Evolutionary conservation across 2,888 invertebrate species (phyloP).

Genomic region (Nematopogon swammerdamellus): DNA sequence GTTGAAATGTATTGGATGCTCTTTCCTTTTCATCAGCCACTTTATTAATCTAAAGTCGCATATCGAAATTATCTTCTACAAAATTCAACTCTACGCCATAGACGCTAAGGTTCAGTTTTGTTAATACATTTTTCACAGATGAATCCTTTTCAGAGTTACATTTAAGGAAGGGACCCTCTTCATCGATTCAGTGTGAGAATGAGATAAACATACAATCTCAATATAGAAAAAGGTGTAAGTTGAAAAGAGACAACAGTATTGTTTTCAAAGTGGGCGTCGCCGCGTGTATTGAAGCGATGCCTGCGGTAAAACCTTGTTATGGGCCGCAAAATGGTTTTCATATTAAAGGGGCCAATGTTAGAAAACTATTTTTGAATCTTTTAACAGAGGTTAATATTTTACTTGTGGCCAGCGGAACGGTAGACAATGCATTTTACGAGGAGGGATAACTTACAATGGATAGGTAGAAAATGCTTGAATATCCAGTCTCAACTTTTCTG

Average conservation of each 20-base stretch:
- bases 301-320: conserved; percentile 54
- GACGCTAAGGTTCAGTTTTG: too few species aligned
- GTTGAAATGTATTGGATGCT: not conserved
- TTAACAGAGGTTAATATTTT: conserved; percentile 58
- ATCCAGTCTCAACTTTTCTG: too few species aligned
- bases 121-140: too few species aligned
- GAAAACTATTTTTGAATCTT: conserved; percentile 59
- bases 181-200: conserved; percentile 17
- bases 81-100: not conserved
- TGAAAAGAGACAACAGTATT: conserved; percentile 18
- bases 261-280: conserved; percentile 32
- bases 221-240: not conserved
- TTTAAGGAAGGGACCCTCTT: not conserved
- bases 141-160: not conserved
- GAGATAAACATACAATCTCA: conserved; percentile 20
- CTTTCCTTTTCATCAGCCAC: not conserved
- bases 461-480: too few species aligned
- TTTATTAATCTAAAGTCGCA: not conserved
- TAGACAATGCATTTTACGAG: conserved; percentile 56
- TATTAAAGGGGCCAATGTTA: conserved; percentile 56
- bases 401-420: conserved; percentile 44
- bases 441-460: conserved; percentile 21
- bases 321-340: conserved; percentile 57
- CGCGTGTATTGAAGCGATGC: conserved; percentile 27
- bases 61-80: not conserved